Evolutionary conservation across 37 sponge, comb jelly and placozoan genomes (phyloP), one percentile per base, ranked within the genome.

Genomic region (Beroe ovata): DNA sequence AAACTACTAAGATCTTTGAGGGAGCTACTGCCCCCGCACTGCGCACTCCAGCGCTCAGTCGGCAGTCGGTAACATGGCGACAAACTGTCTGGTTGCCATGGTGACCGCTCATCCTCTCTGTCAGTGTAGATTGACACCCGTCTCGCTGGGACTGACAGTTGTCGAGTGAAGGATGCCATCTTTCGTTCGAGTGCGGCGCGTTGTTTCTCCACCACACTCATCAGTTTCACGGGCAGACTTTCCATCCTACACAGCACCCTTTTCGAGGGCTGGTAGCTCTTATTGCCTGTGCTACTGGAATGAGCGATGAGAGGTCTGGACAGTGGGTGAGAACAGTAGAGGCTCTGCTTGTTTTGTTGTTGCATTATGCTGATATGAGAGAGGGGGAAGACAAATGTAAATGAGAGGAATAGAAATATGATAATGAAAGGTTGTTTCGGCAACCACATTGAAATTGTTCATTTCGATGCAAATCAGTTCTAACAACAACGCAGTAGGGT

Each of bases 1-100:
- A 66, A 37, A 66, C 25, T 66, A 66, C 69, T 66, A 34, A 66
- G 69, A 11, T 66, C 54, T 16, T 47, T 47, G 54, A 47, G 54
- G 11, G 54, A 47, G 6, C 11, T 16, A 11, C 11, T 47, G 11
- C 54, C 54, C 6, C 11, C 11, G 54, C 11, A 16, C 6, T 11
- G 54, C 11, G 11, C 54, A 47, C 11, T 16, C n/a, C n/a, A n/a
- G n/a, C n/a, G n/a, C 54, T 16, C 11, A 6, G 54, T 6, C 11
- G 11, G 54, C 11, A 16, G 54, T 47, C 54, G 6, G 54, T 47
- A 47, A 47, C 54, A 16, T 16, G 54, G 54, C 6, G 54, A 47
- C 54, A 47, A 11, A 47, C 54, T 47, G 11, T 47, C 54, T 47
- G 54, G 54, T 47, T 47, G 6, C 54, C 54, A 47, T 47, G 54